Base-by-base conservation (phyloP, 64 coral and sea anemone genomes). In the Actinia equina region DNA sequence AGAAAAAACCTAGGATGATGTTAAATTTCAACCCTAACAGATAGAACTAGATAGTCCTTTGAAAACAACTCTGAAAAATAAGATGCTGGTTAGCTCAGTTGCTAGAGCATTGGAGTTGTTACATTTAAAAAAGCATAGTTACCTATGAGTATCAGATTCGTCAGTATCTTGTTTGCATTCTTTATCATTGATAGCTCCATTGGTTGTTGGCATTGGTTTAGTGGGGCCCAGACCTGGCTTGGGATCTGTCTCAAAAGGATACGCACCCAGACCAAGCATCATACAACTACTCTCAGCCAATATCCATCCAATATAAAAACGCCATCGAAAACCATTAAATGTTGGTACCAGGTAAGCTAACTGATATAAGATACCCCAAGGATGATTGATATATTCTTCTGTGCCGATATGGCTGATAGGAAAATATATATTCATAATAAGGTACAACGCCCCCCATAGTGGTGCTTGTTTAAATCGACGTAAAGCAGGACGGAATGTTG, bases 221-320 rank as follows among this genome's bases (percentile, higher is more conserved):
- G 93, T 93, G 42, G 97, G 97, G 13, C 97, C 97, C 30, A 94
- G 83, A 18, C 93, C 97, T 82, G 97, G 93, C 59, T 88, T 95
- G 41, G 93, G 90, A 20, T 93, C 93, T 7, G 85, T 93, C 64
- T 93, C 87, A 87, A 83, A 84, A 54, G 93, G 93, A 88, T 99
- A 99, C 0, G 97, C 97, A 11, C 97, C 97, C 37, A 99, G 76
- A 23, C 93, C 97, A 77, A 99, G 43, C 7, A 84, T 93, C 42
- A 99, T 95, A 80, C 93, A 95, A 59, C 90, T 93, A 54, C 90
- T 88, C 78, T 99, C 97, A 19, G 97, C 97, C 42, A 99, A 88
- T 52, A 95, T n/a, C 97, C 97, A 99, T 2, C 97, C 97, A 83
- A 99, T 71, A 79, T 99, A 99, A 80, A 99, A 99, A 43, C 97